phyloP scores from a whole-genome alignment of 2,797 vertebrate genomes.

The Natrix natrix region DNA sequence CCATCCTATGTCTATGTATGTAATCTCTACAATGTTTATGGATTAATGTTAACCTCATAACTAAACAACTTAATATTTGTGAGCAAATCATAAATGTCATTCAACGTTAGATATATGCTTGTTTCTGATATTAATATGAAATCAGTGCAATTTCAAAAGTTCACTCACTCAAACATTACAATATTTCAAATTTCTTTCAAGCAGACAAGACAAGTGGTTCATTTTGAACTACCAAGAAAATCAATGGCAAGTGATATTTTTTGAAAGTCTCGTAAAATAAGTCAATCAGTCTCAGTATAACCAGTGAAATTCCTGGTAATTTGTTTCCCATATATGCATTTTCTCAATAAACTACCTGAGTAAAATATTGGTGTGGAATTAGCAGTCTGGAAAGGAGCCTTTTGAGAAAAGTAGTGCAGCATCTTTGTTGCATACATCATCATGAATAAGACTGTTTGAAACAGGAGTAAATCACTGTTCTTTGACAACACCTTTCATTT shows the following conservation, averaged over 20 bases:
- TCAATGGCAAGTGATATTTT: not conserved
- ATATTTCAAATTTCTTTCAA: not conserved
- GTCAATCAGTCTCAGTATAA: not conserved
- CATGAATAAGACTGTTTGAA: not conserved
- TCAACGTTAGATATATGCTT: not conserved
- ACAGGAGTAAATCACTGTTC: not conserved
- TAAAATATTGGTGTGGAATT: not conserved
- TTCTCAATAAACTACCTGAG: not conserved
- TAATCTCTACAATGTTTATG: not conserved
- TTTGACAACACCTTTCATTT: not conserved
- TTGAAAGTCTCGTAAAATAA: not conserved
- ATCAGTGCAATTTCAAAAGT: not conserved
- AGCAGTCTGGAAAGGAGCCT: not conserved
- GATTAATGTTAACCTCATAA: not conserved
- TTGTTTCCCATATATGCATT: not conserved
- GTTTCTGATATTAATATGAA: not conserved
- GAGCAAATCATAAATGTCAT: not conserved
- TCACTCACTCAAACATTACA: not conserved
- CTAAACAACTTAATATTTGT: not conserved
- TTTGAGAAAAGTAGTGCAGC: not conserved
- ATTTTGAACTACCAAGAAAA: not conserved
- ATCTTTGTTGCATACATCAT: not conserved
- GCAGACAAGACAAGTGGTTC: not conserved
- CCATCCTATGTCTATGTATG: not conserved
- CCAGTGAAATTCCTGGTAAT: not conserved